Evolutionary conservation across 2,797 vertebrate species (phyloP), one percentile per base, ranked within the genome.

Genomic region (Lacerta viridis): DNA sequence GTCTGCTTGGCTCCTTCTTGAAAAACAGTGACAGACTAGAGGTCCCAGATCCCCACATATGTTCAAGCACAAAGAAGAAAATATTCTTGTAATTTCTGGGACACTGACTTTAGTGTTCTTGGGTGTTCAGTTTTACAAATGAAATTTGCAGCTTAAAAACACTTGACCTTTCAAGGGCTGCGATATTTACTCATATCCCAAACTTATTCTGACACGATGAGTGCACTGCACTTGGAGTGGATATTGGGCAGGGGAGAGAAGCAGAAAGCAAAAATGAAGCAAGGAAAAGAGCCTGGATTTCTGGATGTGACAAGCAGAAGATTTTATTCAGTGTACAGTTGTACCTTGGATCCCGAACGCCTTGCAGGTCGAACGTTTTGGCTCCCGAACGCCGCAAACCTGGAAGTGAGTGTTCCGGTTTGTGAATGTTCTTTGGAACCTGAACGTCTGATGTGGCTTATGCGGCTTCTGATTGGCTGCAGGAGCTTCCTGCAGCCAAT

Each of bases 91-190:
- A 36, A 10, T 23, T 86, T 41, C n/a, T n/a, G 23, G 8, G 64
- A 79, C 4, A 23, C 5, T 79, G 64, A 36, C 41, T 27, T 39
- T 5, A 36, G 18, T 11, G n/a, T 29, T 10, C 25, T 76, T n/a
- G 13, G 17, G 11, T 46, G 39, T 77, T 85, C 20, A 4, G 39
- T 66, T 85, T 85, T 13, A 25, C 43, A 68, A 78, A 79, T 8
- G n/a, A 75, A 84, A 76, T 59, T 71, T 71, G 46, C 61, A 33
- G 27, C 55, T 59, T 86, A 55, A 80, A 80, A 55, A 64, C 29
- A 69, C 33, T 79, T 79, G 23, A 80, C 33, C 77, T 87, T 87
- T 72, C 46, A 87, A 83, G 18, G 18, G 66, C 11, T 83, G 43
- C 23, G 33, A 87, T 72, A 80, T 72, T 87, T 72, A 61, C 33